phyloP scores from a whole-genome alignment of 2,797 vertebrate species.

The Xenentodon cancila region DNA sequence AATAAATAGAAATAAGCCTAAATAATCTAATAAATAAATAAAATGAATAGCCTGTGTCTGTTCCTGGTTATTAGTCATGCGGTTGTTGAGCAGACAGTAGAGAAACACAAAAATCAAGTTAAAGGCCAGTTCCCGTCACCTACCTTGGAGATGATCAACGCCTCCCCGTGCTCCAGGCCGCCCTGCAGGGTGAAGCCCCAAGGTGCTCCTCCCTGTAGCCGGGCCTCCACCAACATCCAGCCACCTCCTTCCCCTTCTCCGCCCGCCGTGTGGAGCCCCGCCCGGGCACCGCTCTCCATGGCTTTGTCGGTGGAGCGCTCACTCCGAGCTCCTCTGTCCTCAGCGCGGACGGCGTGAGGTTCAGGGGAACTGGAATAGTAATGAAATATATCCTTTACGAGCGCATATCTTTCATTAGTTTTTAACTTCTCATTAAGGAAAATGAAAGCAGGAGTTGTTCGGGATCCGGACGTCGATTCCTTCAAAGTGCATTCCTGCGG shows the following conservation, averaged over 20 bases:
- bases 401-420: constrained; percentile 47
- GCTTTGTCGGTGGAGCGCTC: constrained; percentile 33
- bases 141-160: constrained; percentile 97
- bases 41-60: no score
- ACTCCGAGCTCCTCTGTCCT: constrained; percentile 27
- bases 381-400: constrained; percentile 27
- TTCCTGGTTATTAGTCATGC: no score
- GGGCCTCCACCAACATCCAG: constrained; percentile 86
- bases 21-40: no score
- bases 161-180: constrained; percentile 89
- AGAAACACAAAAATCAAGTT: no score
- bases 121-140: neutral
- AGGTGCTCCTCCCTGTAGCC: constrained; percentile 90
- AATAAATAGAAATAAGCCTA: no score
- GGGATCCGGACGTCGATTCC: constrained; percentile 48
- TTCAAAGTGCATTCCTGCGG: constrained; percentile 62
- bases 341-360: constrained; percentile 15
- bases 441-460: constrained; percentile 31
- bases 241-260: constrained; percentile 54
- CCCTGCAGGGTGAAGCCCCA: constrained; percentile 97
- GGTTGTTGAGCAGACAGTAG: no score
- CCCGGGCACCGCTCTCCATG: constrained; percentile 62
- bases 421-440: constrained; percentile 1
- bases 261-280: constrained; percentile 43
- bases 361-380: constrained; percentile 2